Evolutionary conservation across 1,140 invertebrate genomes (phyloP).

Genomic region (Drosophila yakuba): DNA sequence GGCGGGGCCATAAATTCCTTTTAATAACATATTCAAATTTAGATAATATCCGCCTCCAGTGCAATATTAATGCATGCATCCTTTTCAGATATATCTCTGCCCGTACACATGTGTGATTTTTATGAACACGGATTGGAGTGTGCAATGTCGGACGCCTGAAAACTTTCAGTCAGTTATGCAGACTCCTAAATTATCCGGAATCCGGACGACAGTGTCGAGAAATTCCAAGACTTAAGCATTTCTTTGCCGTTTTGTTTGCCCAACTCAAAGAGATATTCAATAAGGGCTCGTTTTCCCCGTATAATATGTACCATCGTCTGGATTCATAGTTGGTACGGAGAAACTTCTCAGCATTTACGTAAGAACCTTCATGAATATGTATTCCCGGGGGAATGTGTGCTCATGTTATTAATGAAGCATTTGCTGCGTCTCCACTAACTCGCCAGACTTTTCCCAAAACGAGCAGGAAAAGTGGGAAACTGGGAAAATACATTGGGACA

Average conservation of each 20-base stretch:
- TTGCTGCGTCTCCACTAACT: slow-evolving; percentile 51
- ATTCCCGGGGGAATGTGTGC: slow-evolving; percentile 35
- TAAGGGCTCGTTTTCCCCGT: background rate
- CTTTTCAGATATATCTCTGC: slow-evolving; percentile 12
- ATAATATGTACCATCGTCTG: slow-evolving; percentile 13
- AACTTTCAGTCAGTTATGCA: slow-evolving; percentile 27
- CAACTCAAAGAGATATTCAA: slow-evolving; percentile 12
- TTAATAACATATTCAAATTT: slow-evolving; percentile 79
- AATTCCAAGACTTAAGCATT: slow-evolving; percentile 29
- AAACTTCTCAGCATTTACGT: slow-evolving; percentile 37
- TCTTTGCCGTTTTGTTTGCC: slow-evolving; percentile 1
- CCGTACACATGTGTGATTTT: background rate
- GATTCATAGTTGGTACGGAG: slow-evolving; percentile 28
- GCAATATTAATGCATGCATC: slow-evolving; percentile 44
- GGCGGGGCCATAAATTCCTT: slow-evolving; percentile 59
- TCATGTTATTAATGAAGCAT: slow-evolving; percentile 71
- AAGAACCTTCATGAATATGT: slow-evolving; percentile 51
- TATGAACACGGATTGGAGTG: slow-evolving; percentile 1
- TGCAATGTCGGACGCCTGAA: slow-evolving; percentile 14
- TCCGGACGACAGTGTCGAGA: background rate
- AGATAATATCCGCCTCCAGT: slow-evolving; percentile 62
- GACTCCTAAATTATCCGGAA: slow-evolving; percentile 2
- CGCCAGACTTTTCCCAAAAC: slow-evolving; percentile 37
- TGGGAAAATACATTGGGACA: background rate
- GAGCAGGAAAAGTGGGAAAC: slow-evolving; percentile 10